Percentiles rank a stretch among this genome's conserved stretches.
phyloP scores from a whole-genome alignment of 1,140 invertebrate genomes.

The Eubasilissa regina region DNA sequence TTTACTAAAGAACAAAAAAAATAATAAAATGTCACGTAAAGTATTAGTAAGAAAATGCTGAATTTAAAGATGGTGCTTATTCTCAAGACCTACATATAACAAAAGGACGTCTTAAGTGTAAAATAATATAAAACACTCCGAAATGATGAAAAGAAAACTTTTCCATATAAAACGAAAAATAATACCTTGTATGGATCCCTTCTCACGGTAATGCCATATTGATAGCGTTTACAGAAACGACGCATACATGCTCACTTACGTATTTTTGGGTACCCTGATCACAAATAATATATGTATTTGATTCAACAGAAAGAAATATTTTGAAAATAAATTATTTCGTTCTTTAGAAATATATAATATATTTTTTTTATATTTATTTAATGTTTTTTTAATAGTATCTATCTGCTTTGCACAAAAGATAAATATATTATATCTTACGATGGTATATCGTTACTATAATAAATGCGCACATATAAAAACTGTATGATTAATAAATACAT shows the following conservation, averaged over 20 bases:
- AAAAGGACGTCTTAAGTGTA: neutral
- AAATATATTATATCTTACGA: too few relatives aligned
- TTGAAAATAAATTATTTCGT: neutral
- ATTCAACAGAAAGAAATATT: neutral
- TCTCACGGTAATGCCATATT: constrained; percentile 19
- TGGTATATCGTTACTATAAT: too few relatives aligned
- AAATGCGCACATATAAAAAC: too few relatives aligned
- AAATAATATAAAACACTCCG: constrained; percentile 27
- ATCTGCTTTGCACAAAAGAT: too few relatives aligned
- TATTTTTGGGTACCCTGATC: constrained; percentile 7
- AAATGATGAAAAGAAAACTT: constrained; percentile 32
- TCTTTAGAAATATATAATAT: neutral
- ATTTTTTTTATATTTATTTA: too few relatives aligned
- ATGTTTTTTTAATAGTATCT: too few relatives aligned
- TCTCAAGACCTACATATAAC: too few relatives aligned
- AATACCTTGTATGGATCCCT: constrained; percentile 11
- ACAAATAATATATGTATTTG: neutral
- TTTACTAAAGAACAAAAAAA: too few relatives aligned
- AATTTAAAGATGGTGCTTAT: too few relatives aligned
- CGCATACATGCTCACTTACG: neutral
- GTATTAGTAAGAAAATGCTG: too few relatives aligned
- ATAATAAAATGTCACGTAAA: too few relatives aligned
- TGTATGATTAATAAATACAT: too few relatives aligned
- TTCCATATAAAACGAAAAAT: constrained; percentile 7
- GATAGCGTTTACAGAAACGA: constrained; percentile 25